Evolutionary conservation across 2,113 vertebrate genomes (phyloP), one percentile per base, ranked within the genome.

Genomic region (Felis catus): DNA sequence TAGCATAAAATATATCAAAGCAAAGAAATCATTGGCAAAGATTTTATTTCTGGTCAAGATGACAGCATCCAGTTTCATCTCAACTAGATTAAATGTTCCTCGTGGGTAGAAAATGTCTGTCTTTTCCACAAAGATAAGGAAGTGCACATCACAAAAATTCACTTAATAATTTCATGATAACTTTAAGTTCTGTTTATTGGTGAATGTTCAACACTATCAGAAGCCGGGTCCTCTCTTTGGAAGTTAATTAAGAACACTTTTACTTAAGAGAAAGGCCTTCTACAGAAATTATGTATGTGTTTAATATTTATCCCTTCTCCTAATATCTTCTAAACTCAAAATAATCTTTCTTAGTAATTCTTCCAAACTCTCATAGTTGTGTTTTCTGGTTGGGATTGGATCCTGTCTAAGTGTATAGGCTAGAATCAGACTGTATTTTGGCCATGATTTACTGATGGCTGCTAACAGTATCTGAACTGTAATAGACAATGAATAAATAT

Each of bases 1-100:
- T 92, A 97, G 36, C 7, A 31, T 87, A 90, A 96, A 94, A 91
- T 92, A 76, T n/a, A 95, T 85, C n/a, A 89, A 92, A 89, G 36
- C 36, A 85, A 94, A 82, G 48, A 84, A 76, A 86, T 92, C 31
- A 83, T 78, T 92, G 95, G 21, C 33, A 76, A 94, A 90, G 23
- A 63, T 80, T 93, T 92, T 95, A 41, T 65, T 96, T 92, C 61
- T 94, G 14, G 65, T 76, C 73, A 93, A 36, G 6, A 68, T 81
- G 63, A 41, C 71, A 82, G 5, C 48, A 95, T 81, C 74, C 48
- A 65, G 4, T 74, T 82, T 80, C 25, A 11, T 92, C 58, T 88
- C 36, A 87, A 48, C 36, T 94, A 84, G 39, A 87, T 91, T 93
- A 81, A 84, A 71, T 81, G 4, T 76, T 93, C 16, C 33, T 74